Percentiles rank a stretch among this genome's conserved stretches.
These are phyloP conservation scores for Myocastor coypus DNA, from an alignment of 2,113 vertebrate genomes.

Conservation along the genomic window DNA sequence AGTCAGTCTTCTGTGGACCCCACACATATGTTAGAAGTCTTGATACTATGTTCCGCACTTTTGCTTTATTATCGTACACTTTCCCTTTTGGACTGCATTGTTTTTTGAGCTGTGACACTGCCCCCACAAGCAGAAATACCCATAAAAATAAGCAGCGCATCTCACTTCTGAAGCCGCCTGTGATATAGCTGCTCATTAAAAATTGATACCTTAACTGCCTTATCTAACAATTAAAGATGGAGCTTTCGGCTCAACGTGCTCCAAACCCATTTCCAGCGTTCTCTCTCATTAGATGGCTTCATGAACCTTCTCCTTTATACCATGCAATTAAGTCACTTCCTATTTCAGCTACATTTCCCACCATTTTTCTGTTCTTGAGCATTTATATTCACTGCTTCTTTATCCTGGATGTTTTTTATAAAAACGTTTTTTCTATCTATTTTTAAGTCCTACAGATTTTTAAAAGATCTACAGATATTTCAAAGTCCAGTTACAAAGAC, in stretches of 20 bases:
- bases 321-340: background rate
- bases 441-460: background rate
- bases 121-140: background rate
- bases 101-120: background rate
- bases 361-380: background rate
- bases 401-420: background rate
- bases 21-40: background rate
- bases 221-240: background rate
- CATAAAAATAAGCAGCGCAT: background rate
- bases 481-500: conserved; percentile 40
- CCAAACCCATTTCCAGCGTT: background rate
- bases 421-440: background rate
- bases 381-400: background rate
- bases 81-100: conserved; percentile 18
- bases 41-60: background rate
- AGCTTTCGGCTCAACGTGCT: background rate
- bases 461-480: conserved; percentile 29
- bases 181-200: background rate
- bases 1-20: background rate
- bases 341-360: background rate
- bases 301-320: background rate
- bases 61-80: background rate
- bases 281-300: background rate
- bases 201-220: background rate
- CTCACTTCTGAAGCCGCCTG: background rate